Evolutionary conservation across 2,888 invertebrate genomes (phyloP).

Genomic region (Leptinotarsa peninsularis): DNA sequence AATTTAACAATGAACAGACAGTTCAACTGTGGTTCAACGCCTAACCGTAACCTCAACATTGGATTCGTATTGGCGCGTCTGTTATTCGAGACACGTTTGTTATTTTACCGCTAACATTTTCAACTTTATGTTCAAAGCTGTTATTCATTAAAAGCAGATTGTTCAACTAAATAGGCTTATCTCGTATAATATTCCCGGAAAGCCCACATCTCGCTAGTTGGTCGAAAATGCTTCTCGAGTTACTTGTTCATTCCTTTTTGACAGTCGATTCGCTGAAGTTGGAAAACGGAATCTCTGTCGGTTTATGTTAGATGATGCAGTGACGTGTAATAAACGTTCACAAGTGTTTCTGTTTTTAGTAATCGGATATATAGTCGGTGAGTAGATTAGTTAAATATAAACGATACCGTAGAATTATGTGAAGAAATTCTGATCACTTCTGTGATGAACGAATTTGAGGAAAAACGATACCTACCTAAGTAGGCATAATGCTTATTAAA

Average conservation of each 20-base stretch:
- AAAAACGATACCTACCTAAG: too few relatives aligned
- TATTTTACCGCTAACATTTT: background rate
- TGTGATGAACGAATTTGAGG: too few relatives aligned
- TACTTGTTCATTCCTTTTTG: background rate
- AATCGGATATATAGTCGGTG: too few relatives aligned
- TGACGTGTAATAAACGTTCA: too few relatives aligned
- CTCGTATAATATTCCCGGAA: background rate
- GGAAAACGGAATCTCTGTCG: too few relatives aligned
- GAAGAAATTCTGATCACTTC: too few relatives aligned
- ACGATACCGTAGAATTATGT: too few relatives aligned
- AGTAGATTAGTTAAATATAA: too few relatives aligned
- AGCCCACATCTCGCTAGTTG: background rate
- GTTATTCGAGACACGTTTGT: slow-evolving; percentile 5
- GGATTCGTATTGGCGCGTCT: background rate
- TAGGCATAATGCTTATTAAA: too few relatives aligned
- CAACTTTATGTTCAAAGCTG: background rate
- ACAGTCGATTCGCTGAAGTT: too few relatives aligned
- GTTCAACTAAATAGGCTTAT: background rate
- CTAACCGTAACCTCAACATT: background rate
- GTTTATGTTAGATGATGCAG: too few relatives aligned
- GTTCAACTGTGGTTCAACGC: background rate
- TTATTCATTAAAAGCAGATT: slow-evolving; percentile 3
- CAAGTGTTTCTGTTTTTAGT: too few relatives aligned
- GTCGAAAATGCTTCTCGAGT: background rate
- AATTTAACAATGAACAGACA: background rate